These are phyloP conservation scores for Sebastes kiyomatsui DNA, from an alignment of 2,797 vertebrate species.

Conservation along the genomic window DNA sequence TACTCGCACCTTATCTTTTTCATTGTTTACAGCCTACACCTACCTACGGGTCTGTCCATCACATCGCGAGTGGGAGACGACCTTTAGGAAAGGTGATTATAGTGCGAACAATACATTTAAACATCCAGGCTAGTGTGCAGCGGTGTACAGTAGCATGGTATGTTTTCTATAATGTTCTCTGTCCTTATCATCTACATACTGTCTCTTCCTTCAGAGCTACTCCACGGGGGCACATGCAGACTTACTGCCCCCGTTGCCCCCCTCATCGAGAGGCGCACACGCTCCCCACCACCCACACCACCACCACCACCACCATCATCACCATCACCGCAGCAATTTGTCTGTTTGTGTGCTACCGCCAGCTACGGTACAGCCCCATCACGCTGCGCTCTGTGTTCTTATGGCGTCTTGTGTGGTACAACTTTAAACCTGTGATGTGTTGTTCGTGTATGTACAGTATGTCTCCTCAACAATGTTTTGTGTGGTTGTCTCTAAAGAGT, in stretches of 20 bases:
- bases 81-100: slow-evolving; percentile 72
- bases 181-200: slow-evolving; percentile 27
- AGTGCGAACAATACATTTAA: not conserved
- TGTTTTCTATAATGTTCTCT: slow-evolving; percentile 3
- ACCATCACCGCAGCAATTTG: slow-evolving; percentile 77
- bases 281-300: slow-evolving; percentile 64
- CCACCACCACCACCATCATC: slow-evolving; percentile 70
- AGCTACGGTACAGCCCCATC: slow-evolving; percentile 63
- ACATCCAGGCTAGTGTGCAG: not conserved
- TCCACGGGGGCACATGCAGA: slow-evolving; percentile 78
- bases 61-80: slow-evolving; percentile 61
- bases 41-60: slow-evolving; percentile 73
- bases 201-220: slow-evolving; percentile 71
- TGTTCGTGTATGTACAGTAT: not conserved
- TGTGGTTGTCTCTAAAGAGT: not conserved
- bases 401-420: slow-evolving; percentile 4
- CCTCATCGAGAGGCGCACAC: slow-evolving; percentile 70
- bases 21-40: slow-evolving; percentile 58
- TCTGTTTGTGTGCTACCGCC: slow-evolving; percentile 75
- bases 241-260: slow-evolving; percentile 84
- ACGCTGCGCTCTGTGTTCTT: slow-evolving; percentile 27
- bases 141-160: not conserved
- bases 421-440: not conserved
- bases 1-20: not conserved
- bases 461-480: not conserved